Conservation (phyloP, 2,113 vertebrate species). For the Ochotona curzoniae region DNA sequence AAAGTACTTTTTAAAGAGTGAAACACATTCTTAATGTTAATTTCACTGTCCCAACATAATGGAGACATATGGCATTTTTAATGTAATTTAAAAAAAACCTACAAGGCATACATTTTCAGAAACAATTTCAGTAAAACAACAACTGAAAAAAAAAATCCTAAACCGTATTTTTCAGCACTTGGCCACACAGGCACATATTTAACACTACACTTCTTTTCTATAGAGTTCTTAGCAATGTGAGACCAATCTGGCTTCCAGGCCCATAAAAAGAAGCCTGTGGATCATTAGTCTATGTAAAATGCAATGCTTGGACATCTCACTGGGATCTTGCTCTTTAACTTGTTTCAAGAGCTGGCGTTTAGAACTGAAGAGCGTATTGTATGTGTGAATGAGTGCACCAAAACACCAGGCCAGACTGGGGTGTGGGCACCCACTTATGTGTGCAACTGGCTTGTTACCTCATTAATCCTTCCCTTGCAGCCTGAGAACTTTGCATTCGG, state of each 20-base stretch:
- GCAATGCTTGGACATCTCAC: slow-evolving; percentile 73
- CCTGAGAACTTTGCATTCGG: slow-evolving; percentile 73
- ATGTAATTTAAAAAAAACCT: background rate
- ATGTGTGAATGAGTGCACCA: slow-evolving; percentile 74
- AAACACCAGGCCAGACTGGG: slow-evolving; percentile 76
- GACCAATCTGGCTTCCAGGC: slow-evolving; percentile 48
- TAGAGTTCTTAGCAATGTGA: slow-evolving; percentile 31
- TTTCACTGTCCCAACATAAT: slow-evolving; percentile 45
- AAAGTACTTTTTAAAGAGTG: slow-evolving; percentile 38
- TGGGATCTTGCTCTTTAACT: slow-evolving; percentile 75
- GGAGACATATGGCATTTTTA: slow-evolving; percentile 22
- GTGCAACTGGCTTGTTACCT: slow-evolving; percentile 80
- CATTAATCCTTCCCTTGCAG: slow-evolving; percentile 80
- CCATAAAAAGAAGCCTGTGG: slow-evolving; percentile 69
- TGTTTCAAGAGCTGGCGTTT: slow-evolving; percentile 79
- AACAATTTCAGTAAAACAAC: slow-evolving; percentile 36
- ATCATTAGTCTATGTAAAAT: slow-evolving; percentile 71
- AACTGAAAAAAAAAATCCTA: background rate
- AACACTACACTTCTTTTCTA: background rate
- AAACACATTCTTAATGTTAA: background rate
- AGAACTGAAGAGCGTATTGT: slow-evolving; percentile 80
- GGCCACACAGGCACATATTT: slow-evolving; percentile 15
- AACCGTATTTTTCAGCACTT: slow-evolving; percentile 46
- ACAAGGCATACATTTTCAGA: slow-evolving; percentile 45
- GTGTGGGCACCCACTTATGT: slow-evolving; percentile 78